Conservation (phyloP, 2,888 invertebrate species). For the Bhutanitis thaidina region DNA sequence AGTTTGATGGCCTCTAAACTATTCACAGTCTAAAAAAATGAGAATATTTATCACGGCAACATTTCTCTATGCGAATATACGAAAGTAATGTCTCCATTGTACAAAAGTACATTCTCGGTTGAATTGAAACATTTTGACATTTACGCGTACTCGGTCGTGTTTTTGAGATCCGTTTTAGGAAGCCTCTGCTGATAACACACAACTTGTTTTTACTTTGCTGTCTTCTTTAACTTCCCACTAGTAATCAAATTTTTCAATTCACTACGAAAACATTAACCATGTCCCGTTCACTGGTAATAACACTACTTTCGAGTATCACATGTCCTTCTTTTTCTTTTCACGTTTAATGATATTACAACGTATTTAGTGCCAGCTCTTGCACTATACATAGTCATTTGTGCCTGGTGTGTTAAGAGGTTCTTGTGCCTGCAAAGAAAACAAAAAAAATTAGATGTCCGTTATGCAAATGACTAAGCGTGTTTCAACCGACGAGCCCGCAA, state of each 20-base stretch:
- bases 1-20: constrained; percentile 24
- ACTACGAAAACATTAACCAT: constrained; percentile 56
- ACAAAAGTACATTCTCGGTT: background rate
- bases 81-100: constrained; percentile 35
- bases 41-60: constrained; percentile 48
- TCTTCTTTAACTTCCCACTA: constrained; percentile 58
- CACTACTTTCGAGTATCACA: constrained; percentile 69
- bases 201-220: constrained; percentile 51
- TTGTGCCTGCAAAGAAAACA: constrained; percentile 84
- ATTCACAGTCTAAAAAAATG: constrained; percentile 62
- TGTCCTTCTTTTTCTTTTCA: constrained; percentile 76
- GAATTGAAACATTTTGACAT: background rate
- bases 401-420: constrained; percentile 90
- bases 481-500: too few relatives aligned
- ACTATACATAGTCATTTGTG: constrained; percentile 89
- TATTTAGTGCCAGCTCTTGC: constrained; percentile 70
- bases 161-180: constrained; percentile 61
- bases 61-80: constrained; percentile 38
- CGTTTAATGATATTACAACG: constrained; percentile 69
- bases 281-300: constrained; percentile 64
- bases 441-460: too few relatives aligned
- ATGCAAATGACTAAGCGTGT: too few relatives aligned
- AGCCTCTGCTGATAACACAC: constrained; percentile 51
- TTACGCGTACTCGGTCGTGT: constrained; percentile 23
- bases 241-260: constrained; percentile 39